These are phyloP conservation scores for Epinephelus coioides DNA, from an alignment of 2,797 vertebrate species.

Conservation along the genomic window DNA sequence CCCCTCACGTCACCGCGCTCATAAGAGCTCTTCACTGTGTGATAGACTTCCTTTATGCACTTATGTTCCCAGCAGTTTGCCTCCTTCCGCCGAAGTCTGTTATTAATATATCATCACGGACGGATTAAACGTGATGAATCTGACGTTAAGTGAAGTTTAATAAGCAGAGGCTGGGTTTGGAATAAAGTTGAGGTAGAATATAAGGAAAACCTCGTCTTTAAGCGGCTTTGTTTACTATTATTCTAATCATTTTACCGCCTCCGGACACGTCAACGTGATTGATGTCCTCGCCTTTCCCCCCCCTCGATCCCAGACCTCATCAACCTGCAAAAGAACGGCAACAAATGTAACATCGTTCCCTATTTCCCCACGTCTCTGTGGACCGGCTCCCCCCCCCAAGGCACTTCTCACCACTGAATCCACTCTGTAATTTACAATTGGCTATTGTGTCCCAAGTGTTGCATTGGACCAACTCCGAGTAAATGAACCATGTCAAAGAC, in stretches of 20 bases:
- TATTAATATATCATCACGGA: slow-evolving; percentile 71
- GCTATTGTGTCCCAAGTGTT: slow-evolving; percentile 77
- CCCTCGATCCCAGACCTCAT: slow-evolving; percentile 79
- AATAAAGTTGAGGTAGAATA: slow-evolving; percentile 38
- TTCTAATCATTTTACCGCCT: slow-evolving; percentile 78
- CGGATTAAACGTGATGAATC: slow-evolving; percentile 65
- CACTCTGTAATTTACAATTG: slow-evolving; percentile 80
- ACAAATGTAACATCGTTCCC: slow-evolving; percentile 69
- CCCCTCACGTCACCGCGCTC: slow-evolving; percentile 50
- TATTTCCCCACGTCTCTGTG: slow-evolving; percentile 51
- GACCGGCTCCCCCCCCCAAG: slow-evolving; percentile 59
- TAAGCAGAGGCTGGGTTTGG: slow-evolving; percentile 28
- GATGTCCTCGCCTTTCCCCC: slow-evolving; percentile 69
- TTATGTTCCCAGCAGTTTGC: slow-evolving; percentile 59
- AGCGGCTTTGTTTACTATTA: slow-evolving; percentile 76
- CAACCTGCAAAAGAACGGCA: slow-evolving; percentile 59
- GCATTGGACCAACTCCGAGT: slow-evolving; percentile 69
- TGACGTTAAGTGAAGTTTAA: slow-evolving; percentile 59
- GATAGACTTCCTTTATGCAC: slow-evolving; percentile 53
- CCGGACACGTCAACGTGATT: slow-evolving; percentile 76
- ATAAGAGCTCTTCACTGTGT: slow-evolving; percentile 54
- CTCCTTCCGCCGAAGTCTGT: slow-evolving; percentile 46
- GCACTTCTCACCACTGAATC: slow-evolving; percentile 69
- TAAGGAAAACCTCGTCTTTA: slow-evolving; percentile 43
- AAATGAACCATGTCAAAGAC: slow-evolving; percentile 80